Evolutionary conservation across 2,888 invertebrate genomes (phyloP).

Genomic region (Cylindroiulus punctatus): DNA sequence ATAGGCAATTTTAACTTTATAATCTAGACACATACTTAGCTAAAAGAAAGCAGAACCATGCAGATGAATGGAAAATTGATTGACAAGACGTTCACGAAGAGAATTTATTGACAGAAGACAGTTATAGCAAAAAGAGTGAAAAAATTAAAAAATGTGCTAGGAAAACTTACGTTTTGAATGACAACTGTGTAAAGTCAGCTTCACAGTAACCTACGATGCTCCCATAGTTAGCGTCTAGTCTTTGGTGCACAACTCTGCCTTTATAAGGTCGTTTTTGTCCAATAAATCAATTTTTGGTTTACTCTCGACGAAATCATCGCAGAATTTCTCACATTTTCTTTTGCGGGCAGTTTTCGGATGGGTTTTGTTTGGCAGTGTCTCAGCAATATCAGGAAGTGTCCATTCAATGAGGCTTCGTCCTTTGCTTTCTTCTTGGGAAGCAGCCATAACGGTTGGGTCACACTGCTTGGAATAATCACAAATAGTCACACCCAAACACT

Average conservation of each 20-base stretch:
- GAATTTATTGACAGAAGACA: not conserved
- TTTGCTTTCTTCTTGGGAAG: not conserved
- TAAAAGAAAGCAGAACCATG: not conserved
- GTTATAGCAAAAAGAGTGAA: not conserved
- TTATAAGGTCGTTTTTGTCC: not conserved
- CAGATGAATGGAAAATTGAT: not conserved
- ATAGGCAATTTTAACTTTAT: too few species aligned
- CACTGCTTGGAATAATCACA: conserved; percentile 74
- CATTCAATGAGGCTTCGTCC: conserved; percentile 39
- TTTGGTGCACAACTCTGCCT: not conserved
- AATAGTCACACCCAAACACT: conserved; percentile 77
- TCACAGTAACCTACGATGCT: not conserved
- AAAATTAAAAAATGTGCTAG: not conserved
- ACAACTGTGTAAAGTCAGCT: not conserved
- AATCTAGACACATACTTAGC: not conserved
- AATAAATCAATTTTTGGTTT: not conserved
- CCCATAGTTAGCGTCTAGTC: not conserved
- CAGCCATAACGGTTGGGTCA: conserved; percentile 72
- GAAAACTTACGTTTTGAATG: not conserved
- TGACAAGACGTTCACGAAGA: not conserved
- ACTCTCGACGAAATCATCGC: not conserved
- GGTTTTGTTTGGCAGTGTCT: not conserved
- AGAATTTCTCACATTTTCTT: not conserved
- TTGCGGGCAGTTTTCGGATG: not conserved
- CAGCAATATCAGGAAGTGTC: conserved; percentile 26